Evolutionary conservation across 1,140 invertebrate species (phyloP), one percentile per base, ranked within the genome.

Genomic region (Dreissena rostriformis): DNA sequence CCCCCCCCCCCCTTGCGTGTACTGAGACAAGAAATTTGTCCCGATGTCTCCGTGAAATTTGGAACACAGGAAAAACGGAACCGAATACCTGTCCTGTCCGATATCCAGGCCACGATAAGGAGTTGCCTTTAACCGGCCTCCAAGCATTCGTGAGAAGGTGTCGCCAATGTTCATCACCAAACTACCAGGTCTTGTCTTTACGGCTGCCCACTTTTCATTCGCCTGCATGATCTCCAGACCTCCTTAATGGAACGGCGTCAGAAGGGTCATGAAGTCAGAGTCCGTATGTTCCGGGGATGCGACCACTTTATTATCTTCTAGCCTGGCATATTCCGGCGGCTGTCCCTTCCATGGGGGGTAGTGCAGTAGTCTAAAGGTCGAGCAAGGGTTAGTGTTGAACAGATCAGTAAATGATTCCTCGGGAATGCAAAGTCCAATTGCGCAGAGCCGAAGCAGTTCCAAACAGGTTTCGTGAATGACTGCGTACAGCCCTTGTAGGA

Each of bases 21-120:
- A 39, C 39, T 39, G 39, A 39, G 77, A 70, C 77, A 80, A 61
- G 28, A 80, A 80, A 53, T 80, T 80, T 28, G 70, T 57, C 19
- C 81, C 85, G 19, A 88, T 83, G 67, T 86, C 83, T 6, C 82
- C 87, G 55, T 75, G 74, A 70, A 85, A 88, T 15, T 55, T 77
- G 12, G 87, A 85, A n/a, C 84, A 83, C n/a, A 88, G 85, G 72
- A 88, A 88, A 63, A 88, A 88, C 15, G 87, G 87, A 15, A 88
- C 85, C 8, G 87, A 84, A 55, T 75, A 80, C 0, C 87, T 68
- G 49, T 86, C 85, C 49, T 73, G 68, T 19, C 74, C 61, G 4
- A 74, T 71, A 52, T 88, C 87, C 22, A 88, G 29, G 26, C 86
- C 87, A 15, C 87, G 53, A 55, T 88, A 85, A 26, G 53, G n/a